These are phyloP conservation scores for Chelonoidis abingdonii DNA, from an alignment of 2,113 vertebrate species.

Conservation along the genomic window DNA sequence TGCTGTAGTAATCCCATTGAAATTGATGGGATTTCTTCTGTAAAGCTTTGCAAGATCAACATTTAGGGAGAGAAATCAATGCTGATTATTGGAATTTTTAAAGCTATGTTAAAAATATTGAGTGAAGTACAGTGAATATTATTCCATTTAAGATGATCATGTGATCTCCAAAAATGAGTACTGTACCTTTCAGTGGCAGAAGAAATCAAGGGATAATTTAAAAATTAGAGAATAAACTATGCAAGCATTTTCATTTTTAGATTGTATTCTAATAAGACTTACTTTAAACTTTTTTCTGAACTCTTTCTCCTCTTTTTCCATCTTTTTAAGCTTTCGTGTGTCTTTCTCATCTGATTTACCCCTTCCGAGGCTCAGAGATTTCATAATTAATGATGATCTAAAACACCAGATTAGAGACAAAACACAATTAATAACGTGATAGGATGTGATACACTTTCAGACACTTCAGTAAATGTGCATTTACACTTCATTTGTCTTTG, in stretches of 20 bases:
- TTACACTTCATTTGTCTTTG: neutral
- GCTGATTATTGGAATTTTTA: neutral
- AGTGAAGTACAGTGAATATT: neutral
- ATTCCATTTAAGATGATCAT: neutral
- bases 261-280: constrained; percentile 23
- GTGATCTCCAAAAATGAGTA: neutral
- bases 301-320: constrained; percentile 92
- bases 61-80: neutral
- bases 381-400: constrained; percentile 57
- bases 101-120: neutral
- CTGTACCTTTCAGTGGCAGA: neutral
- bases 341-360: constrained; percentile 72
- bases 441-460: neutral
- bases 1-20: neutral
- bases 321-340: constrained; percentile 85
- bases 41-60: neutral
- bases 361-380: constrained; percentile 35
- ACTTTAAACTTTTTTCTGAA: constrained; percentile 96
- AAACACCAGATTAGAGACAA: constrained; percentile 24
- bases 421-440: neutral
- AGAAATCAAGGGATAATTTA: neutral
- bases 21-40: neutral
- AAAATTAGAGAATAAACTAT: neutral
- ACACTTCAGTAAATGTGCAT: neutral
- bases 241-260: neutral